These are phyloP conservation scores for Anastrepha obliqua DNA, from an alignment of 1,140 invertebrate genomes.

Conservation along the genomic window DNA sequence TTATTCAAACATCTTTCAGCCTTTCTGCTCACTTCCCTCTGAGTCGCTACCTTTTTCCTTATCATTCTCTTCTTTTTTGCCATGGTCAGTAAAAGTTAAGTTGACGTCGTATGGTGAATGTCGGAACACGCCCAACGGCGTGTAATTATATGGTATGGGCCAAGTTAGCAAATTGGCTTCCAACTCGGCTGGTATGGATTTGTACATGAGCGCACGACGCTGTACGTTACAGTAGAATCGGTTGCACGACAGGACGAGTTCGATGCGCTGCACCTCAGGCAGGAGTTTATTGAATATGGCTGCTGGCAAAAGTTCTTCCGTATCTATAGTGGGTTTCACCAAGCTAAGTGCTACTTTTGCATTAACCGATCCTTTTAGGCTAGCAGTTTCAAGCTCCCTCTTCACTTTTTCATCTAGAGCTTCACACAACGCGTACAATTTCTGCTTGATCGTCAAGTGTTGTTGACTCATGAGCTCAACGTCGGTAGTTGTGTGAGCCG, in stretches of 20 bases:
- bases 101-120: conserved; percentile 68
- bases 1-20: background rate
- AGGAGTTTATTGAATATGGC: conserved; percentile 57
- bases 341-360: too few relatives aligned
- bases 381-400: background rate
- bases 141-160: conserved; percentile 67
- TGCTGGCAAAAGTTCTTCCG: conserved; percentile 16
- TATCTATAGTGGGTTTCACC: background rate
- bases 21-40: conserved; percentile 30
- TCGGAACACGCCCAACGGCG: conserved; percentile 64
- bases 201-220: conserved; percentile 61
- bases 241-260: conserved; percentile 64
- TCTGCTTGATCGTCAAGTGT: conserved; percentile 69
- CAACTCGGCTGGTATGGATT: conserved; percentile 57
- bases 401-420: background rate
- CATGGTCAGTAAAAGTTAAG: conserved; percentile 66
- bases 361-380: too few relatives aligned
- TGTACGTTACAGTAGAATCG: conserved; percentile 65
- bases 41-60: background rate
- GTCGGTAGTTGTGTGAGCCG: conserved; percentile 66
- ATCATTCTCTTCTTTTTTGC: conserved; percentile 46
- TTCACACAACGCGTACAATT: conserved; percentile 59
- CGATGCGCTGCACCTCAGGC: conserved; percentile 69
- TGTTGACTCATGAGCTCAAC: conserved; percentile 68
- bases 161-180: conserved; percentile 66